phyloP scores from a whole-genome alignment of 2,888 invertebrate species.

The Galerucella calmariensis region DNA sequence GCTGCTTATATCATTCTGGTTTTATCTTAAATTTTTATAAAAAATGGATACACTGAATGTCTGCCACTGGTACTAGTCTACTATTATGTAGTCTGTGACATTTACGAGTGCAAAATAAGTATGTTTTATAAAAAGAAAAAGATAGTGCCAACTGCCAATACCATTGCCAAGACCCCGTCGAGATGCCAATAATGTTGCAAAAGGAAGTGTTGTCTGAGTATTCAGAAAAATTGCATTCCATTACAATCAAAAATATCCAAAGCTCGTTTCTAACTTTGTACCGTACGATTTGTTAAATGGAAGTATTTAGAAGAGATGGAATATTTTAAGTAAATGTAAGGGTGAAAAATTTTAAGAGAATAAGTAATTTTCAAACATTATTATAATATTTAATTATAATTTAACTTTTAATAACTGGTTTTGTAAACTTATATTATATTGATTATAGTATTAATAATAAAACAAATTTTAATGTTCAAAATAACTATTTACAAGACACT shows the following conservation, averaged over 20 bases:
- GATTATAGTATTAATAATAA: too few relatives aligned
- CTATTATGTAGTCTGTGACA: not conserved
- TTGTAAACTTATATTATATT: too few relatives aligned
- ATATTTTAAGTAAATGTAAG: not conserved
- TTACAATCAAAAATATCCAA: constrained; percentile 8
- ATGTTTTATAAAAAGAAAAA: constrained; percentile 13
- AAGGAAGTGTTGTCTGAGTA: constrained; percentile 18
- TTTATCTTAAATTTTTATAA: too few relatives aligned
- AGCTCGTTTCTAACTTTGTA: not conserved
- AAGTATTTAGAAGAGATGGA: not conserved
- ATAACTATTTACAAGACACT: too few relatives aligned
- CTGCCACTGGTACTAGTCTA: not conserved
- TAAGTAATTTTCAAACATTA: too few relatives aligned
- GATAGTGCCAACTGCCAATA: constrained; percentile 8
- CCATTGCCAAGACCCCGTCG: constrained; percentile 8
- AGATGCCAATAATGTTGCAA: constrained; percentile 22
- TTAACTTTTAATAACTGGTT: too few relatives aligned
- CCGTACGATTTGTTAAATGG: not conserved
- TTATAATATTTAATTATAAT: too few relatives aligned
- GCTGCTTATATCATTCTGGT: too few relatives aligned
- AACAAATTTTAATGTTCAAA: too few relatives aligned
- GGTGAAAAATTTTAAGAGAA: too few relatives aligned
- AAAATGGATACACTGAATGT: not conserved
- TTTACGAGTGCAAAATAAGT: not conserved
- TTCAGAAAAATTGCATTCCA: constrained; percentile 16